phyloP scores from a whole-genome alignment of 30 jellyfish, hydroid and myxozoan genomes.

The Phacellophora camtschatica region DNA sequence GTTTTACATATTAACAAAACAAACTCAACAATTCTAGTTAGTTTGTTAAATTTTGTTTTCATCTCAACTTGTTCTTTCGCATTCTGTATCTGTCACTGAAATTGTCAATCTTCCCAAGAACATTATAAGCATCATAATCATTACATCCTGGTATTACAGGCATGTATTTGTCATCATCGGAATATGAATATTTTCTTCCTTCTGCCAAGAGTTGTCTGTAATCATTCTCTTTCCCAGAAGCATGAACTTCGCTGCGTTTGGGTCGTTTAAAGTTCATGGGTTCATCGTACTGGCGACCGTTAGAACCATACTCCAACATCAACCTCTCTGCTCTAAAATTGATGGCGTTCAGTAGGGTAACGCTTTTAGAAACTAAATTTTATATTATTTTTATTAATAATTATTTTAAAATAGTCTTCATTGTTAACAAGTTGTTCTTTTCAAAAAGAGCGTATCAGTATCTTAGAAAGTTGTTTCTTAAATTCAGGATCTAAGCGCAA shows the following conservation, averaged over 20 bases:
- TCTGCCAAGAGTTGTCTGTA: not conserved
- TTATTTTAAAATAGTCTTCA: no score
- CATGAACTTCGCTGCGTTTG: slow-evolving; percentile 50
- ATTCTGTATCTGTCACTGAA: not conserved
- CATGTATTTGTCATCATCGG: not conserved
- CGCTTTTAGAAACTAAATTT: no score
- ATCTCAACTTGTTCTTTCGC: not conserved
- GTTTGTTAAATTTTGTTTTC: no score
- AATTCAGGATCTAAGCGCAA: no score
- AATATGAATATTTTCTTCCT: not conserved
- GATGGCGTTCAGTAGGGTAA: not conserved
- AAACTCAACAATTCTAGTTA: no score
- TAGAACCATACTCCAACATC: not conserved
- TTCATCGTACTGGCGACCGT: slow-evolving; percentile 1
- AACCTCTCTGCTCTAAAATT: slow-evolving; percentile 7
- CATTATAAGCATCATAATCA: not conserved
- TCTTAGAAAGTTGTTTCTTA: no score
- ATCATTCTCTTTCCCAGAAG: slow-evolving; percentile 53
- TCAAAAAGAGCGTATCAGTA: no score
- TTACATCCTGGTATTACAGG: not conserved
- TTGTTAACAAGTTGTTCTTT: no score
- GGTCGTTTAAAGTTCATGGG: slow-evolving; percentile 43
- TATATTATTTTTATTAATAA: no score
- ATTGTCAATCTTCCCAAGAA: slow-evolving; percentile 4
- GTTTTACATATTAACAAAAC: no score